phyloP scores from a whole-genome alignment of 2,113 vertebrate genomes.

The Irena cyanogastra region DNA sequence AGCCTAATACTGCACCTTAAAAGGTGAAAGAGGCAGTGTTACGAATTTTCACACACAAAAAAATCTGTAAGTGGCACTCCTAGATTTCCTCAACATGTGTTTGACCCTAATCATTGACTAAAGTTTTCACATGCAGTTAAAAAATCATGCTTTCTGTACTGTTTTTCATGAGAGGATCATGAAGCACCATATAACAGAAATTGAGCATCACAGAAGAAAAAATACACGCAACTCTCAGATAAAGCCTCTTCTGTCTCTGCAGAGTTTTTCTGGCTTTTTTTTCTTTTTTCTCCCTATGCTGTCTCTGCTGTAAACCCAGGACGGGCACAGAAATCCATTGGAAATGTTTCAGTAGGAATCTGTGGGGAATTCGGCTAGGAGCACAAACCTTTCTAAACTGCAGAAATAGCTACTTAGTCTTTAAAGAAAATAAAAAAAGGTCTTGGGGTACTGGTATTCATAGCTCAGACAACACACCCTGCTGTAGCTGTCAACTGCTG shows the following conservation, averaged over 20 bases:
- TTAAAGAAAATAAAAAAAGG: not conserved
- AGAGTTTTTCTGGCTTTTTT: not conserved
- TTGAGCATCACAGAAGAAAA: not conserved
- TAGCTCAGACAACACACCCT: not conserved
- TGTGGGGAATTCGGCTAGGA: not conserved
- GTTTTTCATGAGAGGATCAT: not conserved
- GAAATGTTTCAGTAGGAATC: not conserved
- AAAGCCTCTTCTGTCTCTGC: not conserved
- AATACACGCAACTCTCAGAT: not conserved
- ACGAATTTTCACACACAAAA: not conserved
- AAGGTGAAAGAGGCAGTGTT: not conserved
- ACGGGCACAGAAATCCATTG: not conserved
- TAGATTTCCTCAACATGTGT: not conserved
- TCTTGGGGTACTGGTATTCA: not conserved
- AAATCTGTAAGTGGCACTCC: not conserved
- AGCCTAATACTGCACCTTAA: not conserved
- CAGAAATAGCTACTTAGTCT: not conserved
- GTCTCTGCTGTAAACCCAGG: not conserved
- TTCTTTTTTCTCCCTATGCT: not conserved
- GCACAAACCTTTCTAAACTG: not conserved
- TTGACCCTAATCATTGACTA: not conserved
- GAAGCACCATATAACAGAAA: not conserved
- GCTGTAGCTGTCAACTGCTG: not conserved
- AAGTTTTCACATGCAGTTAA: not conserved
- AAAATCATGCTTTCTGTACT: not conserved